Percentiles rank a stretch among this genome's conserved stretches.
These are phyloP conservation scores for Luperina testacea DNA, from an alignment of 2,888 invertebrate species.

Conservation along the genomic window DNA sequence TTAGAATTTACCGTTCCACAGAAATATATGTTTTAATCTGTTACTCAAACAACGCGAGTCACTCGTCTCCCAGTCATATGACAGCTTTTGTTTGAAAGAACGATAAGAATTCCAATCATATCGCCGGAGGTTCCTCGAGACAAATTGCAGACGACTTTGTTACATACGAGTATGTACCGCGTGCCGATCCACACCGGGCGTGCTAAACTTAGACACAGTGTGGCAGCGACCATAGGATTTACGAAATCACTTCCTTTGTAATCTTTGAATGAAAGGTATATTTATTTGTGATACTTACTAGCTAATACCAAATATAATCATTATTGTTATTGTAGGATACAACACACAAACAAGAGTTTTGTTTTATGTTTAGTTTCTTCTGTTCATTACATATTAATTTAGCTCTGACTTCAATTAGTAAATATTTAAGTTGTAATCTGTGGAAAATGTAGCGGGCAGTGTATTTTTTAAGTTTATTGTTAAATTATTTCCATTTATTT, in stretches of 20 bases:
- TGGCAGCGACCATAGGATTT: constrained; percentile 6
- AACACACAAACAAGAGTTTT: background rate
- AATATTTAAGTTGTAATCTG: background rate
- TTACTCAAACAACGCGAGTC: constrained; percentile 14
- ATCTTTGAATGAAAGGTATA: background rate
- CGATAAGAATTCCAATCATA: constrained; percentile 81
- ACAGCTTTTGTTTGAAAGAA: constrained; percentile 69
- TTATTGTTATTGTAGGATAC: background rate
- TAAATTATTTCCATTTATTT: too few relatives aligned
- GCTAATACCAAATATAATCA: background rate
- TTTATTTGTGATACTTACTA: background rate
- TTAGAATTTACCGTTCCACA: background rate
- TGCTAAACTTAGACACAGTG: constrained; percentile 24
- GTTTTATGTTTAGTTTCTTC: background rate
- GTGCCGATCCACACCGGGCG: constrained; percentile 53
- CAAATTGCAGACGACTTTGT: constrained; percentile 81
- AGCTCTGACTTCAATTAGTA: background rate
- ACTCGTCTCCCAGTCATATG: constrained; percentile 68
- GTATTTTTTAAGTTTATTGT: too few relatives aligned
- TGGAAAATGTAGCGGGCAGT: background rate
- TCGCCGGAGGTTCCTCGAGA: constrained; percentile 72
- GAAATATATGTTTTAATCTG: constrained; percentile 16
- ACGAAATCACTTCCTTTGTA: constrained; percentile 6
- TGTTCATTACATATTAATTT: background rate
- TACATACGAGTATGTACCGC: constrained; percentile 61